These are phyloP conservation scores for Sinocyclocheilus rhinocerous DNA, from an alignment of 2,113 vertebrate genomes.

Conservation along the genomic window DNA sequence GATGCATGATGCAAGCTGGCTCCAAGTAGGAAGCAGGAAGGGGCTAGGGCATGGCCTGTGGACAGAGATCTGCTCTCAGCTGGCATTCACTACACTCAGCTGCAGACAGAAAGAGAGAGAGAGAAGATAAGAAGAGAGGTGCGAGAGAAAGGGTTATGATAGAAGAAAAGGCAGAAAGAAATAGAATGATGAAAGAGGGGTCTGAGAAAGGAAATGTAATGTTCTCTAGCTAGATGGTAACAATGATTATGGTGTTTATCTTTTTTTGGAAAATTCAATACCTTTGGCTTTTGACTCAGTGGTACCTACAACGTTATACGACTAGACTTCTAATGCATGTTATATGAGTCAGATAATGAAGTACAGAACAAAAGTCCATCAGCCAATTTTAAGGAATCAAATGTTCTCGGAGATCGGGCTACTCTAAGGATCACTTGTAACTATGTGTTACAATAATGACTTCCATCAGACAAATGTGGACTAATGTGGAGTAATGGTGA, in stretches of 20 bases:
- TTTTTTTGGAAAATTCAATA: neutral
- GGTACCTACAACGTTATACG: neutral
- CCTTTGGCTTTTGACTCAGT: neutral
- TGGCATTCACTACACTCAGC: constrained; percentile 42
- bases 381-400: neutral
- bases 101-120: neutral
- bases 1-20: constrained; percentile 64
- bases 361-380: neutral
- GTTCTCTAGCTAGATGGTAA: constrained; percentile 12
- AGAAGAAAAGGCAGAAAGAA: neutral
- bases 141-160: neutral
- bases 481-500: neutral
- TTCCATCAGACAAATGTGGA: neutral
- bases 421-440: neutral
- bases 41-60: constrained; percentile 48
- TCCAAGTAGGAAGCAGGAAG: constrained; percentile 60
- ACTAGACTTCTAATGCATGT: neutral
- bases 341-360: neutral
- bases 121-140: neutral
- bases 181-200: neutral
- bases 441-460: neutral
- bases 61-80: constrained; percentile 53
- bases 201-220: neutral
- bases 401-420: neutral
- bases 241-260: constrained; percentile 10